Evolutionary conservation across 1,140 invertebrate species (phyloP).

Genomic region (Reticulitermes speratus): DNA sequence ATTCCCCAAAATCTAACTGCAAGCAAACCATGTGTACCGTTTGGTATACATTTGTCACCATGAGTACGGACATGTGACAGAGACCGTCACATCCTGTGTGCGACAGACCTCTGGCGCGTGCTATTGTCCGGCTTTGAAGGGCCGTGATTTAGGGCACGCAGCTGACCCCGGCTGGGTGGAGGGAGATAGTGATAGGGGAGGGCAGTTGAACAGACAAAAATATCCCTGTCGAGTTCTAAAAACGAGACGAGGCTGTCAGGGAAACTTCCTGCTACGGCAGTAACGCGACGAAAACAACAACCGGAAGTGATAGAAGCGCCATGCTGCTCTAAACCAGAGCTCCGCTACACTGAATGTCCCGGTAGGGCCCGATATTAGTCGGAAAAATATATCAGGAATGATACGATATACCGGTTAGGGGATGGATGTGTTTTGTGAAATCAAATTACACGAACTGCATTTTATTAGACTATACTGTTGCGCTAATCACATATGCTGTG

Average conservation of each 20-base stretch:
- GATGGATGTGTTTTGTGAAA: too few relatives aligned
- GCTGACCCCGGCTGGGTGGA: not conserved
- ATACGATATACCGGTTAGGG: too few relatives aligned
- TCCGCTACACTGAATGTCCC: too few relatives aligned
- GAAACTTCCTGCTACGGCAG: not conserved
- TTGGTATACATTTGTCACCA: too few relatives aligned
- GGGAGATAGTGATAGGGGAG: not conserved
- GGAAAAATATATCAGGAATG: too few relatives aligned
- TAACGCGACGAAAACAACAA: not conserved
- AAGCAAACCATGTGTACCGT: too few relatives aligned
- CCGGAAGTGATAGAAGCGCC: slow-evolving; percentile 6
- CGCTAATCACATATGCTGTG: too few relatives aligned
- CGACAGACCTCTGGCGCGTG: not conserved
- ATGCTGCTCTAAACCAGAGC: not conserved
- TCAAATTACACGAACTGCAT: too few relatives aligned
- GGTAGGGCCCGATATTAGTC: too few relatives aligned
- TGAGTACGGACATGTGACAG: not conserved
- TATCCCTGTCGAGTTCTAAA: slow-evolving; percentile 6
- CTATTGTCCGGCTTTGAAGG: slow-evolving; percentile 13
- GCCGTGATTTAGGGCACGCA: slow-evolving; percentile 11
- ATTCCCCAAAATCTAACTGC: too few relatives aligned
- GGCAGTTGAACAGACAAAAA: slow-evolving; percentile 5
- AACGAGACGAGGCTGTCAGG: slow-evolving; percentile 16
- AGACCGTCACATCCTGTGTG: not conserved
- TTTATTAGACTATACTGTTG: too few relatives aligned